phyloP scores from a whole-genome alignment of 2,888 invertebrate species.

The Tetanocera ferruginea region DNA sequence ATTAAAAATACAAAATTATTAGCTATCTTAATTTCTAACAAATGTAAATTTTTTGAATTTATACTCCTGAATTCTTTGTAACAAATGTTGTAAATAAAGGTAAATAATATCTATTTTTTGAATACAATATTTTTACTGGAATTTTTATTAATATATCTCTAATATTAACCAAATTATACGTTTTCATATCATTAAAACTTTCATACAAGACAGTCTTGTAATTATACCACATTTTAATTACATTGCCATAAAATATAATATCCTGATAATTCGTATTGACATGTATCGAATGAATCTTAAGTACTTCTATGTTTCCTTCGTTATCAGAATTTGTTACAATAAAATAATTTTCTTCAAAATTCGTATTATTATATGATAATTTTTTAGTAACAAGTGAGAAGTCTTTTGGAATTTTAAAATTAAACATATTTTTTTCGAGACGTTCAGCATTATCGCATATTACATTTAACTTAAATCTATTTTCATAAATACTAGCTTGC shows the following conservation, averaged over 20 bases:
- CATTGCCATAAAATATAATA: conserved; percentile 31
- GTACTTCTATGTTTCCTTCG: conserved; percentile 21
- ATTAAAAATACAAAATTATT: no score
- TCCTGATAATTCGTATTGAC: conserved; percentile 20
- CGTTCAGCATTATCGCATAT: conserved; percentile 20
- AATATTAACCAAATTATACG: conserved; percentile 1
- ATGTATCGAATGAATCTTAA: conserved; percentile 22
- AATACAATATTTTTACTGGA: conserved; percentile 14
- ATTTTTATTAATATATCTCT: background rate
- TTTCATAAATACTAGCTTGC: conserved; percentile 33
- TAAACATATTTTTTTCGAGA: conserved; percentile 36
- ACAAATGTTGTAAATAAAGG: conserved; percentile 15
- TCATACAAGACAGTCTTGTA: conserved; percentile 28
- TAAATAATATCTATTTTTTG: conserved; percentile 8
- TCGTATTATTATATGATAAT: conserved; percentile 34
- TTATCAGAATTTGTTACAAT: conserved; percentile 28
- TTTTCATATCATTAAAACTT: conserved; percentile 11
- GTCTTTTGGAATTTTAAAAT: conserved; percentile 32
- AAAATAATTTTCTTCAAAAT: conserved; percentile 36
- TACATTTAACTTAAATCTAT: conserved; percentile 36
- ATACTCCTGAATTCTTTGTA: conserved; percentile 8
- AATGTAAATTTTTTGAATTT: background rate
- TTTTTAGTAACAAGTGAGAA: conserved; percentile 39
- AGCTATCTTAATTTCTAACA: background rate
- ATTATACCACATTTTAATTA: conserved; percentile 38